Evolutionary conservation across 1,140 invertebrate species (phyloP).

Genomic region (Hormaphis cornu): DNA sequence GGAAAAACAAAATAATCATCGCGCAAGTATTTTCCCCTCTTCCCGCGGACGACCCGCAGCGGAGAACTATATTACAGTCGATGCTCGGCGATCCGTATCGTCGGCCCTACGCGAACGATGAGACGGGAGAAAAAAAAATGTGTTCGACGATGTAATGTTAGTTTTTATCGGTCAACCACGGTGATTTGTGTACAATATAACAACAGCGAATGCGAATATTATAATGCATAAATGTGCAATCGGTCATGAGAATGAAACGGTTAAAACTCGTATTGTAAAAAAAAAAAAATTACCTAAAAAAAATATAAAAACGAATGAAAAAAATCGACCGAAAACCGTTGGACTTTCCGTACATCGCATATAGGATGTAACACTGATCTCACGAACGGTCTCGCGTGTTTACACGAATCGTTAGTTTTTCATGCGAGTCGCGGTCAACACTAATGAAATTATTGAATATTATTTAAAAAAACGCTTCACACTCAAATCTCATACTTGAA

Average conservation of each 20-base stretch:
- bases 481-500: too few species aligned
- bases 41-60: neutral
- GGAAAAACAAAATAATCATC: slow-evolving; percentile 18
- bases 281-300: neutral
- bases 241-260: neutral
- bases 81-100: slow-evolving; percentile 18
- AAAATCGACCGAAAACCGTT: neutral
- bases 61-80: neutral
- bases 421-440: too few species aligned
- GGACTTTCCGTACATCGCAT: neutral
- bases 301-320: neutral
- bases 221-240: neutral
- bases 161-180: slow-evolving; percentile 3
- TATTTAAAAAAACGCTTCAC: too few species aligned
- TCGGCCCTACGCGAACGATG: neutral
- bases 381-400: neutral
- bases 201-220: neutral
- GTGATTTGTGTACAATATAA: neutral
- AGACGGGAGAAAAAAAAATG: slow-evolving; percentile 12
- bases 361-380: too few species aligned
- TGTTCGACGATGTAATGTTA: neutral
- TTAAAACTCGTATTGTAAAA: neutral
- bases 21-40: neutral
- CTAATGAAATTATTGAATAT: too few species aligned
- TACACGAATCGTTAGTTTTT: too few species aligned